phyloP scores from a whole-genome alignment of 2,888 invertebrate genomes.

The Pelosia muscerda region DNA sequence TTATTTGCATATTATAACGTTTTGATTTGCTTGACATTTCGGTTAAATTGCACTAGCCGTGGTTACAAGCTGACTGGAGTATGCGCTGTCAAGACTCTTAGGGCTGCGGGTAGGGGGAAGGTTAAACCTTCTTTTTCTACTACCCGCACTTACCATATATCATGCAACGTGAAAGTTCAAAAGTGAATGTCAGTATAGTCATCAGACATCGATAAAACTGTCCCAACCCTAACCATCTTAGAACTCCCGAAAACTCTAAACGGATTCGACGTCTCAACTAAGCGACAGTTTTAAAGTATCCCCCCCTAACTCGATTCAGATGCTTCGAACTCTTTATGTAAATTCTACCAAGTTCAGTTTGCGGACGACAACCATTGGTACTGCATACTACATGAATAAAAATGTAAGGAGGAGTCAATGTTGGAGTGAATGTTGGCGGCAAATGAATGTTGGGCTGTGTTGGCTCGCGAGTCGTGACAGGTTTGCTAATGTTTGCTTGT shows the following conservation, averaged over 20 bases:
- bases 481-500: conserved; percentile 22
- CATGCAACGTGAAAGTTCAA: no score
- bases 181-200: neutral
- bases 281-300: conserved; percentile 86
- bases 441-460: conserved; percentile 19
- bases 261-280: conserved; percentile 84
- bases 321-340: conserved; percentile 84
- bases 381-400: conserved; percentile 38
- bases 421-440: conserved; percentile 17
- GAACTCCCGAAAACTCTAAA: conserved; percentile 80
- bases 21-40: no score
- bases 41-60: no score
- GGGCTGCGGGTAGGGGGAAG: no score
- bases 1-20: no score
- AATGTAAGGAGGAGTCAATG: conserved; percentile 16
- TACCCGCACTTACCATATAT: no score
- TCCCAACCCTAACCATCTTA: conserved; percentile 53
- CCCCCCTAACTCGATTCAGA: conserved; percentile 83
- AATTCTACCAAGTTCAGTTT: conserved; percentile 74
- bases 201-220: conserved; percentile 27
- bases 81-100: no score
- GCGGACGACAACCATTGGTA: conserved; percentile 53
- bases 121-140: no score
- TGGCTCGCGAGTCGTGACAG: conserved; percentile 21
- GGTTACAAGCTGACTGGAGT: no score